Evolutionary conservation across 1,140 invertebrate genomes (phyloP).

Genomic region (Drosophila insularis): DNA sequence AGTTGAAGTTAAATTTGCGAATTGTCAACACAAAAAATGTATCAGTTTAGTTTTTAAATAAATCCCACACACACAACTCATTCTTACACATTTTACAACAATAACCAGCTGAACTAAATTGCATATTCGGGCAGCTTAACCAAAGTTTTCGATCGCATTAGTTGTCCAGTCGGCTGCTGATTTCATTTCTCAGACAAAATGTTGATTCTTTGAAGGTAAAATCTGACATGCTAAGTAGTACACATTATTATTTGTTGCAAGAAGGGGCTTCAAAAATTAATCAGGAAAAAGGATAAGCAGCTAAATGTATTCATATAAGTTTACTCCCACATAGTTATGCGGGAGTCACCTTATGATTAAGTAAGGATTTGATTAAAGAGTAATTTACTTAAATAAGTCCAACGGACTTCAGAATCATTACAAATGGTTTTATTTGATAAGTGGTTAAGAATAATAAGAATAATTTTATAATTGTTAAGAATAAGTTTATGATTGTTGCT

Average conservation of each 20-base stretch:
- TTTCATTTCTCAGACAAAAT: constrained; percentile 77
- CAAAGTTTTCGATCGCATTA: constrained; percentile 30
- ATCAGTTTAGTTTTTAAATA: no score
- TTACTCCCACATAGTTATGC: no score
- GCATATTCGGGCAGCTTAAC: constrained; percentile 33
- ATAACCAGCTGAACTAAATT: constrained; percentile 59
- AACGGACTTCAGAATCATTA: no score
- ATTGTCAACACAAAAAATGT: no score
- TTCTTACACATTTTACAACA: constrained; percentile 62
- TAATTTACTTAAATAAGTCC: no score
- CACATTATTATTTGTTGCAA: constrained; percentile 69
- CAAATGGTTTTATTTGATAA: no score
- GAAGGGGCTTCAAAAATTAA: constrained; percentile 16
- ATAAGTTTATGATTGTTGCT: no score
- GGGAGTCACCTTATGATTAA: no score
- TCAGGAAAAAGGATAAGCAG: constrained; percentile 40
- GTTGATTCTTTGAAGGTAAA: constrained; percentile 73
- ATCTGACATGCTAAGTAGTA: constrained; percentile 69
- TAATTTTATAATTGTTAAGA: no score
- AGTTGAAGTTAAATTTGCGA: no score
- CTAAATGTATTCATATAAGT: constrained; percentile 29
- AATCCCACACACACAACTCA: constrained; percentile 53
- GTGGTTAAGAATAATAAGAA: no score
- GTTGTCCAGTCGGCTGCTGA: constrained; percentile 61
- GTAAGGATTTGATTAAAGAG: no score